Evolutionary conservation across 2,797 vertebrate genomes (phyloP).

Genomic region (Melanotaenia pygmaea): DNA sequence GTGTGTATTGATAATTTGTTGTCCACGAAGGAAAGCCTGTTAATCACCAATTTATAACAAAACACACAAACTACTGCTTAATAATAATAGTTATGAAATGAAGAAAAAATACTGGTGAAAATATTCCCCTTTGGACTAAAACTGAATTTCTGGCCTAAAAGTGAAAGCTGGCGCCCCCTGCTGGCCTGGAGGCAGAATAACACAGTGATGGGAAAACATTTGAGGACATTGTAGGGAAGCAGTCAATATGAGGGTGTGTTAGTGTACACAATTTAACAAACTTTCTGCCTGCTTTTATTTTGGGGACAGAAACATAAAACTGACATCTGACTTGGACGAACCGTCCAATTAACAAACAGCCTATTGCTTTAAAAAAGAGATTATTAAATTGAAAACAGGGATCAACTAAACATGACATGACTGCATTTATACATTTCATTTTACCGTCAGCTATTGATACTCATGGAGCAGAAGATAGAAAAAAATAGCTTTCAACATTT

Average conservation of each 20-base stretch:
- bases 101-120: slow-evolving; percentile 58
- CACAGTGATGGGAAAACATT: neutral
- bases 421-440: slow-evolving; percentile 59
- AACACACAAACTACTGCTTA: slow-evolving; percentile 47
- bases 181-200: neutral
- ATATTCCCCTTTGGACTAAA: slow-evolving; percentile 79
- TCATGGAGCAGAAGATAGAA: slow-evolving; percentile 13
- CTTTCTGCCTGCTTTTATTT: neutral
- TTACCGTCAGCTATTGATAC: slow-evolving; percentile 49
- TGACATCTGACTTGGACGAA: slow-evolving; percentile 47
- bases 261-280: neutral
- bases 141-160: slow-evolving; percentile 35
- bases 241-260: too few species aligned
- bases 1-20: slow-evolving; percentile 41
- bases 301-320: slow-evolving; percentile 35
- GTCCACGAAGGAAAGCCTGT: slow-evolving; percentile 43
- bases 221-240: neutral
- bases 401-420: slow-evolving; percentile 59
- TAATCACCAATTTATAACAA: slow-evolving; percentile 49
- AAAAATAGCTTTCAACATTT: neutral
- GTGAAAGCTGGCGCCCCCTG: neutral
- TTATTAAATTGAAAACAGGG: slow-evolving; percentile 29
- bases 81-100: slow-evolving; percentile 58
- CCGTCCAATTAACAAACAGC: slow-evolving; percentile 51
- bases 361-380: slow-evolving; percentile 66